Base-by-base conservation (phyloP, 2,113 vertebrate species). In the Trichechus manatus region DNA sequence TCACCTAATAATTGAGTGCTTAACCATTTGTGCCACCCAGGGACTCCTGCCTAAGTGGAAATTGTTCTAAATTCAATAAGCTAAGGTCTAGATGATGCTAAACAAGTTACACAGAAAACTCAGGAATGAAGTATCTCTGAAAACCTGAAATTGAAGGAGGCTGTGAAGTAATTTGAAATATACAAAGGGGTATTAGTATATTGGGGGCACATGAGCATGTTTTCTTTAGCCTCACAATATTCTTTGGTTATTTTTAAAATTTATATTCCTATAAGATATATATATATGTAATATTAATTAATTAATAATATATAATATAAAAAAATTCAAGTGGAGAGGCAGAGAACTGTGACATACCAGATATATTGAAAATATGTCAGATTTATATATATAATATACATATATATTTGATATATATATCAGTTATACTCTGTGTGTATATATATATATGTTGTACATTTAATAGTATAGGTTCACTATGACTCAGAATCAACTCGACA, bases 221-320 rank as follows among this genome's bases (percentile, higher is more conserved):
- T 17, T 70, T 29, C n/a, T 82, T 81, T n/a, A 50, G 42, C 42
- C 17, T 89, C 63, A 53, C 63, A 50, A 31, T 42, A 89, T 95
- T 91, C 44, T 84, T 17, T 80, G 61, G 22, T 17, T 83, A 63
- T 5, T 89, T 94, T 95, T 47, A 75, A 78, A 80, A 53, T 80
- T 56, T n/a, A 27, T 87, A 83, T 89, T 74, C 17, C 9, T 14
- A 31, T 23, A 39, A 23, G 39, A 7, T 47, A 33, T 81, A 39
- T 91, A 82, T 47, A 20, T 27, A 59, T 29, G 31, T 39, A 27
- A 36, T 61, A 74, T 64, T 64, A 9, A 50, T 81, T 85, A 84
- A 68, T 56, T 85, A 66, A 14, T 84, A n/a, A 84, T 33, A 68
- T 7, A 31, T 56, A 63, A 83, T 33, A 68, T 6, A 29, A 29